Conservation (phyloP, 2,797 vertebrate genomes). For the Sebastes nivosus region DNA sequence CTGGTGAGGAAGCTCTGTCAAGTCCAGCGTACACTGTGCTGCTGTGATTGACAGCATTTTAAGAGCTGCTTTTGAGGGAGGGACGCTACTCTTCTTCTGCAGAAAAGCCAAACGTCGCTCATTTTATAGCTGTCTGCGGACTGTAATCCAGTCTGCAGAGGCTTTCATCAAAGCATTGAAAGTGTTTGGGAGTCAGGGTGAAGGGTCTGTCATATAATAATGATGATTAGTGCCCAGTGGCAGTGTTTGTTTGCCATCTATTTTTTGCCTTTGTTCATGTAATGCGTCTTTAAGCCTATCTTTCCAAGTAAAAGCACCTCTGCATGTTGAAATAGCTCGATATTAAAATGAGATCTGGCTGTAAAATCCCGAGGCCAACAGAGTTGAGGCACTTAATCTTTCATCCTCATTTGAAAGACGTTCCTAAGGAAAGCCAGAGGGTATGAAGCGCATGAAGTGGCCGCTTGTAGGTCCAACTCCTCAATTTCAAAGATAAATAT, state of each 20-base stretch:
- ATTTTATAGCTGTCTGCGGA: constrained; percentile 44
- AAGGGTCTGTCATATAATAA: constrained; percentile 35
- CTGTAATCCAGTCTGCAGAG: constrained; percentile 42
- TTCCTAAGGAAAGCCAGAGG: constrained; percentile 44
- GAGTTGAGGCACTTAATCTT: constrained; percentile 43
- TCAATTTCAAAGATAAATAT: constrained; percentile 68
- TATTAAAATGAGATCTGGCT: constrained; percentile 34
- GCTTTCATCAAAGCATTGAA: constrained; percentile 32
- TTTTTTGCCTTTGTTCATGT: constrained; percentile 8
- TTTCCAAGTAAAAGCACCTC: constrained; percentile 4
- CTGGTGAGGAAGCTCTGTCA: constrained; percentile 47
- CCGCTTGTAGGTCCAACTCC: constrained; percentile 45
- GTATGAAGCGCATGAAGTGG: constrained; percentile 29
- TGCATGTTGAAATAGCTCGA: constrained; percentile 39
- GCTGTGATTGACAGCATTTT: constrained; percentile 66
- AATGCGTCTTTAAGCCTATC: not conserved
- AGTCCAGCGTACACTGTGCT: constrained; percentile 23
- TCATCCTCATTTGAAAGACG: constrained; percentile 54
- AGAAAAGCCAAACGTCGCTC: constrained; percentile 46
- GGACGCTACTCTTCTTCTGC: constrained; percentile 28
- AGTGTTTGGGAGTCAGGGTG: constrained; percentile 12
- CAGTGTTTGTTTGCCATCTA: constrained; percentile 23
- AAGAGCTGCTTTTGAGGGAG: constrained; percentile 55
- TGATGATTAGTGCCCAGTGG: constrained; percentile 23
- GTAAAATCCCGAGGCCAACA: constrained; percentile 16